Base-by-base conservation (phyloP, 2,888 invertebrate genomes). In the Agrilus mali region DNA sequence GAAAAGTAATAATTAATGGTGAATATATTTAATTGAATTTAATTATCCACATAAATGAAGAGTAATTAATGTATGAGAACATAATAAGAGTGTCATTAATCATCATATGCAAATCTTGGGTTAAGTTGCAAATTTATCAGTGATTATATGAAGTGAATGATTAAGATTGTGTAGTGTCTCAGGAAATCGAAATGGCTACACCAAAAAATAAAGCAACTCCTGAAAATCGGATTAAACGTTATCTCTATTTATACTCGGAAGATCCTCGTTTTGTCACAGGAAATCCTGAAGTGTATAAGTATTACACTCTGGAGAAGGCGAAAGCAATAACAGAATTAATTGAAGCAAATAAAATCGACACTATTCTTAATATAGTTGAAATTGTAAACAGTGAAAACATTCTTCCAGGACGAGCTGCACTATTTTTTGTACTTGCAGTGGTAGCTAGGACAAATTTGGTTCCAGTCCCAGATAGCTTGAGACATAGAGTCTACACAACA, bases 391-490 rank as follows among this genome's bases (percentile, higher is more conserved):
- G 54, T 27, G 57, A 59, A 33, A 46, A 47, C n/a, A 37, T 51
- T 8, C 22, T 61, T 22, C 55, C 57, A 5, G 45, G 53, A 38
- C 48, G 59, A 20, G 49, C 54, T 32, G 52, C 54, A 16, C 14
- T 64, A 14, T 57, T 58, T 39, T 56, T 55, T 44, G 44, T 55
- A n/a, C 42, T 62, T 22, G 58, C 59, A 10, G 41, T 47, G 41
- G 54, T 43, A 40, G 34, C 43, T 33, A 3, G 17, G 7, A 17
- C 37, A 20, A 36, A 15, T 16, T 10, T 13, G 12, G 38, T 27
- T 27, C 10, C 33, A 22, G 36, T 17, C 4, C 27, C 17, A 7
- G 32, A 42, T 34, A 13, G 12, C 4, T 36, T 45, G 1, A 44
- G 46, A 44, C 44, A 51, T 43, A 40, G 50, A 41, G 33, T 54